These are phyloP conservation scores for Oryctolagus cuniculus DNA, from an alignment of 2,113 vertebrate genomes.

Conservation along the genomic window DNA sequence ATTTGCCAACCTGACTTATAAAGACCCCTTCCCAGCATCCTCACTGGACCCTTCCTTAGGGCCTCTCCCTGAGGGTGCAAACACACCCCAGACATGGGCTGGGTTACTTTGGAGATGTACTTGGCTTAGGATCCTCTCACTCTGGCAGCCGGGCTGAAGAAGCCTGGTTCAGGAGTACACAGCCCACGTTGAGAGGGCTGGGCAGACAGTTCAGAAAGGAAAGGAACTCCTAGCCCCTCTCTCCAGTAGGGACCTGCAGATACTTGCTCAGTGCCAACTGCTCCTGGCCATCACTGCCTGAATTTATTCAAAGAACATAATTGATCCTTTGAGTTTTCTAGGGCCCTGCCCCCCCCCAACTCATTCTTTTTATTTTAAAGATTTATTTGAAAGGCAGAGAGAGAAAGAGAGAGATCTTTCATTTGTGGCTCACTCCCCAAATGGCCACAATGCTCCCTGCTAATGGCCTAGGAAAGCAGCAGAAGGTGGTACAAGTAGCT, in stretches of 20 bases:
- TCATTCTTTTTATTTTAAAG: not conserved
- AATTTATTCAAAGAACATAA: slow-evolving; percentile 14
- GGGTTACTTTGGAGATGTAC: not conserved
- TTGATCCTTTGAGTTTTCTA: not conserved
- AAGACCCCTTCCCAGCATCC: not conserved
- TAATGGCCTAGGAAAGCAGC: too few relatives aligned
- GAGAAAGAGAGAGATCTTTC: too few relatives aligned
- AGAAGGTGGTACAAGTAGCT: too few relatives aligned
- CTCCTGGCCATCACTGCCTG: slow-evolving; percentile 9
- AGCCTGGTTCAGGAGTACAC: not conserved
- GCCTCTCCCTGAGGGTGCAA: too few relatives aligned
- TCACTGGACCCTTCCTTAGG: not conserved
- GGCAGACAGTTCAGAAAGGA: not conserved
- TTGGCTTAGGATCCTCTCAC: not conserved
- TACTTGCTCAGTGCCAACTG: not conserved
- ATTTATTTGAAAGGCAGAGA: too few relatives aligned
- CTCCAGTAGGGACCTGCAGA: not conserved
- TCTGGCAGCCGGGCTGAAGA: not conserved
- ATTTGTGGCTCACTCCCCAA: too few relatives aligned
- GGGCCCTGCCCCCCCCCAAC: not conserved
- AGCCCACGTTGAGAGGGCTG: not conserved
- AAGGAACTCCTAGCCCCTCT: not conserved
- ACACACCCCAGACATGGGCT: not conserved
- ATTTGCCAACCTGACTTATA: not conserved
- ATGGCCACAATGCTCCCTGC: too few relatives aligned